These are phyloP conservation scores for Clivina fossor DNA, from an alignment of 2,888 invertebrate species.

Conservation along the genomic window DNA sequence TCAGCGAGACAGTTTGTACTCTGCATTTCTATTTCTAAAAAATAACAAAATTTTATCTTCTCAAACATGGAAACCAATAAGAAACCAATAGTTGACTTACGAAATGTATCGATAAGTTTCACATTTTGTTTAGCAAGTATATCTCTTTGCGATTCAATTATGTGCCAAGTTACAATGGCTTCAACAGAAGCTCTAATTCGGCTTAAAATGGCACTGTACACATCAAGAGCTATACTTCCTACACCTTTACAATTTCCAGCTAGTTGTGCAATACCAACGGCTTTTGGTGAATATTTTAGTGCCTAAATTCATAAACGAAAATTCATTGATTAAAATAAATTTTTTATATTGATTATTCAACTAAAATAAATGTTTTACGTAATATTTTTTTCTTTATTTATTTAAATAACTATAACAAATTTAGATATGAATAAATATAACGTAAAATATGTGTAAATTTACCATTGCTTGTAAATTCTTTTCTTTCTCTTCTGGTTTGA, in stretches of 20 bases:
- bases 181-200: slow-evolving; percentile 54
- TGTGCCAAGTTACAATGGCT: slow-evolving; percentile 54
- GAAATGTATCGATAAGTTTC: slow-evolving; percentile 50
- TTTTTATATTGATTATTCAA: background rate
- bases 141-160: slow-evolving; percentile 54
- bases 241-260: slow-evolving; percentile 48
- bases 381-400: background rate
- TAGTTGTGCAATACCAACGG: slow-evolving; percentile 53
- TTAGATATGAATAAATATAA: slow-evolving; percentile 1
- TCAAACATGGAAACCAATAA: background rate
- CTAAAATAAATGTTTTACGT: too few species aligned
- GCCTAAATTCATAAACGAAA: slow-evolving; percentile 46
- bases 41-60: background rate
- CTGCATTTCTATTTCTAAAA: slow-evolving; percentile 76
- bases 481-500: slow-evolving; percentile 65
- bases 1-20: slow-evolving; percentile 66
- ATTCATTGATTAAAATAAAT: slow-evolving; percentile 7
- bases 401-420: background rate
- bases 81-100: slow-evolving; percentile 41
- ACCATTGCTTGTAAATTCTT: slow-evolving; percentile 57
- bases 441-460: too few species aligned
- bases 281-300: slow-evolving; percentile 54
- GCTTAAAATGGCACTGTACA: slow-evolving; percentile 52
- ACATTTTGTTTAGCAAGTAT: slow-evolving; percentile 50
- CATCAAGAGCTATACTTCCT: slow-evolving; percentile 55